Evolutionary conservation across 2,113 vertebrate genomes (phyloP).

Genomic region (Peromyscus maniculatus): DNA sequence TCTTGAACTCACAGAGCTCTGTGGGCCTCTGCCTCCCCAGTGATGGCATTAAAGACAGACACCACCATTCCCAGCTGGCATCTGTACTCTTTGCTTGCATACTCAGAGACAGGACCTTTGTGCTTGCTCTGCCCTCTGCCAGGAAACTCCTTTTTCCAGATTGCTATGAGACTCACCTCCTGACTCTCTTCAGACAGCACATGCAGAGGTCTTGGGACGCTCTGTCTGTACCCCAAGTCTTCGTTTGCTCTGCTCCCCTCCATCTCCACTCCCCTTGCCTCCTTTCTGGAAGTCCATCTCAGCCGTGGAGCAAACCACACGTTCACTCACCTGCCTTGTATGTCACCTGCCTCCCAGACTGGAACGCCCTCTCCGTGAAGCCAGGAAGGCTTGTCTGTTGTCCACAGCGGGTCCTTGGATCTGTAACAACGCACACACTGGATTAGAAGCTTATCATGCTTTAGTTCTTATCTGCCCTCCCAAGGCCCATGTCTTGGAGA

Average conservation of each 20-base stretch:
- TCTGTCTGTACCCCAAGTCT: not conserved
- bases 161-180: not conserved
- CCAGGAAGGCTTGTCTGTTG: too few relatives aligned
- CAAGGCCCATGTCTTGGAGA: too few relatives aligned
- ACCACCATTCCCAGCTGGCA: not conserved
- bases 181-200: not conserved
- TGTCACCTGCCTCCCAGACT: not conserved
- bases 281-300: not conserved
- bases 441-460: not conserved
- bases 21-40: not conserved
- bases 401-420: not conserved
- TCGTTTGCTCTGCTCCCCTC: too few relatives aligned
- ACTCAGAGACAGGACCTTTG: not conserved
- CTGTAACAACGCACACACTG: not conserved
- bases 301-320: not conserved
- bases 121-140: not conserved
- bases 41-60: not conserved
- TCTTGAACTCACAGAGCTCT: not conserved
- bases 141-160: not conserved
- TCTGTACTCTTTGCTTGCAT: not conserved
- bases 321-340: not conserved
- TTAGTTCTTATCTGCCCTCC: not conserved
- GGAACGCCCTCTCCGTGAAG: rapidly evolving
- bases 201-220: not conserved
- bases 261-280: not conserved